Conservation (phyloP, 2,888 invertebrate species). For the Andrena bucephala region DNA sequence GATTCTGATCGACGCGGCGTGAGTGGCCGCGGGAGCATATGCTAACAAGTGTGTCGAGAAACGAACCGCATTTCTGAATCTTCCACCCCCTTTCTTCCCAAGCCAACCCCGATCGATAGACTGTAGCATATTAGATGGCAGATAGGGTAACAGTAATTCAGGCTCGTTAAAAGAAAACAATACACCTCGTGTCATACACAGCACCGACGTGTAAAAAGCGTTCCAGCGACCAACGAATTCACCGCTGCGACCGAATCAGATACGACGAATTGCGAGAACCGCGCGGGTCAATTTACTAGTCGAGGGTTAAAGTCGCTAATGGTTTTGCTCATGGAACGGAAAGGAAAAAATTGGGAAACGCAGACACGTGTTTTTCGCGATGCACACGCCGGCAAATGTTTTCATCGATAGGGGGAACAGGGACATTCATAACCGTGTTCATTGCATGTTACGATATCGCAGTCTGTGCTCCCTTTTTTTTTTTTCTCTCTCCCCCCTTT, state of each 20-base stretch:
- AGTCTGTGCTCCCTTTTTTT: not conserved
- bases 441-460: constrained; percentile 37
- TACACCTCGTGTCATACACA: not conserved
- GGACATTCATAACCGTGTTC: constrained; percentile 31
- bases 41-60: constrained; percentile 17
- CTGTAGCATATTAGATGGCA: not conserved
- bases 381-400: constrained; percentile 4
- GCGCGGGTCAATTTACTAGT: not conserved
- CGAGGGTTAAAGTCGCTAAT: constrained; percentile 2
- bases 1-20: constrained; percentile 18
- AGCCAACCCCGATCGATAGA: not conserved
- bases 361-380: not conserved
- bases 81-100: not conserved
- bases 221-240: not conserved
- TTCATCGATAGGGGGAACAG: constrained; percentile 12
- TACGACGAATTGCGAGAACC: not conserved
- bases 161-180: constrained; percentile 1
- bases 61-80: not conserved
- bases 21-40: not conserved
- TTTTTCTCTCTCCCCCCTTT: constrained; percentile 16
- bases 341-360: constrained; percentile 1
- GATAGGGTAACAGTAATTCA: constrained; percentile 9
- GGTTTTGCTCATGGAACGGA: not conserved
- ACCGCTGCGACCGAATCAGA: not conserved
- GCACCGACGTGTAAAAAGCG: not conserved